These are phyloP conservation scores for Etheostoma perlongum DNA, from an alignment of 2,797 vertebrate genomes.

Conservation along the genomic window DNA sequence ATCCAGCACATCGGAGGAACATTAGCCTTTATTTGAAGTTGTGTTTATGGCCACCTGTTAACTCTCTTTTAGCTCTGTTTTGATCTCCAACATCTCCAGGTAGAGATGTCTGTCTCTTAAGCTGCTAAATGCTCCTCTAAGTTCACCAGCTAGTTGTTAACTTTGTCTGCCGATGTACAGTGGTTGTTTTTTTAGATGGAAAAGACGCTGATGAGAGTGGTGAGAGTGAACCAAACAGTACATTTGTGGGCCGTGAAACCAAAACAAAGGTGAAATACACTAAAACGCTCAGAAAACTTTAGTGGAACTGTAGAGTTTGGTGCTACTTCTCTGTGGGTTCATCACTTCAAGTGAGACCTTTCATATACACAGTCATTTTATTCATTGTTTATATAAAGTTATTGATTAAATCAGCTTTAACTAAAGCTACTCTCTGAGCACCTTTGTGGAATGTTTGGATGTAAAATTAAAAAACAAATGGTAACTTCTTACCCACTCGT, in stretches of 20 bases:
- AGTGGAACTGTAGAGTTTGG: neutral
- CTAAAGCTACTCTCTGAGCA: neutral
- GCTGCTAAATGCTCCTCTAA: neutral
- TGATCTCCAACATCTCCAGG: neutral
- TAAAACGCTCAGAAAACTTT: neutral
- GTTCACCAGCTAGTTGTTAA: neutral
- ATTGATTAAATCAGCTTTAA: neutral
- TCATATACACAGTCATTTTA: neutral
- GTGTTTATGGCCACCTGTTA: neutral
- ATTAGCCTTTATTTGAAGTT: neutral
- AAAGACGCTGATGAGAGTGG: neutral
- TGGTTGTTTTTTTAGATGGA: neutral
- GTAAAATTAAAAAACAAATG: neutral
- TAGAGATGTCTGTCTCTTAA: neutral
- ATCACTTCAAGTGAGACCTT: neutral
- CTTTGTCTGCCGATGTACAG: neutral
- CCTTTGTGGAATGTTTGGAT: neutral
- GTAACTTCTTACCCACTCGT: neutral
- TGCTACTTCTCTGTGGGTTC: neutral
- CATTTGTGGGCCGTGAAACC: neutral
- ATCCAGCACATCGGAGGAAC: neutral
- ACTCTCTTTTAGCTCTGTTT: neutral
- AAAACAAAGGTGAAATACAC: slow-evolving; percentile 1
- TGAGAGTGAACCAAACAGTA: neutral
- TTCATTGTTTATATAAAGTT: neutral